Base-by-base conservation (phyloP, 2,888 invertebrate species). In the Neuroscelio doddi region DNA sequence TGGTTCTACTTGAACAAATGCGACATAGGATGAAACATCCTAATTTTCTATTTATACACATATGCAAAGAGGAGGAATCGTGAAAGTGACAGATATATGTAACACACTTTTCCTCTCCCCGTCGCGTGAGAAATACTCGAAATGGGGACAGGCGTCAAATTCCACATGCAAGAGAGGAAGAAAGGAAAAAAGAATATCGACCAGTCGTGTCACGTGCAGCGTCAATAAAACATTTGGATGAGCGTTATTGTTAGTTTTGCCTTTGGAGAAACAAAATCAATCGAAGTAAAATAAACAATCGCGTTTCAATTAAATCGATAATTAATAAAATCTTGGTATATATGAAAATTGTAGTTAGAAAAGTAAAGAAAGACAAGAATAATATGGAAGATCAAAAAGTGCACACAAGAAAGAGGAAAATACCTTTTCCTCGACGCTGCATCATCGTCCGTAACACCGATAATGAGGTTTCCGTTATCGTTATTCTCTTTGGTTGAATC, bases 401-500 rank as follows among this genome's bases (percentile, higher is more conserved):
- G 24, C 17, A 26, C 24, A 41, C 26, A 26, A 27, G 32, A 32
- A 32, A 32, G 10, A 27, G n/a, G n/a, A 9, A 8, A 32, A 32
- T 52, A 81, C 81, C 81, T 80, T 51, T 82, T 82, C 34, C 80
- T 79, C 14, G 80, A 77, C 5, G 77, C 71, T 24, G 68, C 55
- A 14, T 80, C 78, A 26, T 77, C 74, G 34, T 79, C 79, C 27
- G 72, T 66, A 39, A 65, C 63, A 38, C 68, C 74, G 42, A 73
- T 64, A 46, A 80, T 79, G 32, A 77, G 70, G 62, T 74, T 80
- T 14, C 75, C 71, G 47, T 68, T 71, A 41, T 76, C 70, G 51
- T 76, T 78, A 58, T 80, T 82, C 57, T 80, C 82, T 71, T 82
- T 82, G 47, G 79, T 71, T 27, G 80, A 76, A 51, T 82, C 82